phyloP scores from a whole-genome alignment of 2,888 invertebrate species.

The Sarcophaga subvicina region DNA sequence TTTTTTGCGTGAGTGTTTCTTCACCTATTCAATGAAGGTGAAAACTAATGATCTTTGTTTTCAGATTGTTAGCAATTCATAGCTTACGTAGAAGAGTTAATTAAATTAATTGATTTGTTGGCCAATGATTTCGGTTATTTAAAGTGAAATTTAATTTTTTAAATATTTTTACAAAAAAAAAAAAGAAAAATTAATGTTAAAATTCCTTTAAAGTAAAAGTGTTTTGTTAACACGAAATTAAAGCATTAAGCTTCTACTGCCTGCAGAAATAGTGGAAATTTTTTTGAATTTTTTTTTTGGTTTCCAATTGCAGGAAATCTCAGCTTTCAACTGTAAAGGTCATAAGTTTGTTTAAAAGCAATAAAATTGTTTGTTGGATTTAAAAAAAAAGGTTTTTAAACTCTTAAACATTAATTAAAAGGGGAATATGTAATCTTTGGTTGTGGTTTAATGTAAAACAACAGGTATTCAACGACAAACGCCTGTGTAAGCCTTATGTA shows the following conservation, averaged over 20 bases:
- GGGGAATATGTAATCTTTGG: too few relatives aligned
- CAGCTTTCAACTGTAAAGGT: too few relatives aligned
- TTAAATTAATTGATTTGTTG: conserved; percentile 55
- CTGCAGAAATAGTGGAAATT: not conserved
- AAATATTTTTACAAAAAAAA: not conserved
- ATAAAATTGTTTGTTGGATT: too few relatives aligned
- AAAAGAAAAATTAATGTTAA: not conserved
- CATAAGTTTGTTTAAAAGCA: too few relatives aligned
- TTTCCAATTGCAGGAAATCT: too few relatives aligned
- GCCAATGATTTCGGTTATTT: conserved; percentile 1
- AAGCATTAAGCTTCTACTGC: conserved; percentile 12
- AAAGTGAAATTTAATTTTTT: conserved; percentile 43
- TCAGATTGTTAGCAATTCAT: conserved; percentile 35
- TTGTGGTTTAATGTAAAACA: too few relatives aligned
- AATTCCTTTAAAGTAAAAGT: conserved; percentile 39
- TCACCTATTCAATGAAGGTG: conserved; percentile 6
- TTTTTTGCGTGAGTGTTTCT: conserved; percentile 58
- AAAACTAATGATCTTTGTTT: conserved; percentile 25
- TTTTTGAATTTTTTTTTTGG: too few relatives aligned
- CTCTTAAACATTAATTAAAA: too few relatives aligned
- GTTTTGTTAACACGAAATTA: conserved; percentile 30
- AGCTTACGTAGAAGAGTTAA: conserved; percentile 7
- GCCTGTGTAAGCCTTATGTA: too few relatives aligned
- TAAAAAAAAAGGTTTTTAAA: too few relatives aligned
- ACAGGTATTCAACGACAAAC: too few relatives aligned